Percentiles rank a stretch among this genome's conserved stretches.
These are phyloP conservation scores for Pomatostomus ruficeps DNA, from an alignment of 2,113 vertebrate species.

Conservation along the genomic window DNA sequence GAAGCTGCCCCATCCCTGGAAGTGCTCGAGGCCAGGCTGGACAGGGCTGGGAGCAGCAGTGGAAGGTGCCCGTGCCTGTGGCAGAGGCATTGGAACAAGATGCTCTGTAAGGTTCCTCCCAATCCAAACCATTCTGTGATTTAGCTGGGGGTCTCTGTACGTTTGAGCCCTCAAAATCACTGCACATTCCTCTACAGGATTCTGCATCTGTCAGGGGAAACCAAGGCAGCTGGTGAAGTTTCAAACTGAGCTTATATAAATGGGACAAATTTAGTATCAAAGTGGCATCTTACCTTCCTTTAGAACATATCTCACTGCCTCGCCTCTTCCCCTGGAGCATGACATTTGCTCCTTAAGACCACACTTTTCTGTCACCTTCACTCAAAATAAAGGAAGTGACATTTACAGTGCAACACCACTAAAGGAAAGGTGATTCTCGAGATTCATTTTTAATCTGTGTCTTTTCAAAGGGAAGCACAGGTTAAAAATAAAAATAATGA, in stretches of 20 bases:
- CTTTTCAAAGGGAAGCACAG: conserved; percentile 15
- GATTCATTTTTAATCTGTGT: conserved; percentile 27
- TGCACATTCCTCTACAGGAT: background rate
- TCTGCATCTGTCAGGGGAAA: conserved; percentile 16
- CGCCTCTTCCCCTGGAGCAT: background rate
- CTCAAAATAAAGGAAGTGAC: conserved; percentile 39
- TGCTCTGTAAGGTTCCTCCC: background rate
- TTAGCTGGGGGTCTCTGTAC: background rate
- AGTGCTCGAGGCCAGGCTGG: background rate
- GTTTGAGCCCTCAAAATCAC: background rate
- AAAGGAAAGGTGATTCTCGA: conserved; percentile 16
- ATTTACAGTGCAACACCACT: background rate
- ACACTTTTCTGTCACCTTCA: conserved; percentile 7
- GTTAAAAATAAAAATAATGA: conserved; percentile 8
- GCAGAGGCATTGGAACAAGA: background rate
- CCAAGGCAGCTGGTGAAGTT: background rate
- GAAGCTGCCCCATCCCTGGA: background rate
- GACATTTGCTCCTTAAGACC: background rate
- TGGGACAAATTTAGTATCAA: background rate
- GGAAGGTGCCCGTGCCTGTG: background rate
- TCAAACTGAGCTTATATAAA: background rate
- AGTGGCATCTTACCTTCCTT: background rate
- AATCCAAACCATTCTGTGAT: background rate
- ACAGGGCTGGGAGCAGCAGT: background rate
- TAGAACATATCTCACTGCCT: background rate